Evolutionary conservation across 2,888 invertebrate genomes (phyloP), one percentile per base, ranked within the genome.

Genomic region (Perizoma flavofasciatum): DNA sequence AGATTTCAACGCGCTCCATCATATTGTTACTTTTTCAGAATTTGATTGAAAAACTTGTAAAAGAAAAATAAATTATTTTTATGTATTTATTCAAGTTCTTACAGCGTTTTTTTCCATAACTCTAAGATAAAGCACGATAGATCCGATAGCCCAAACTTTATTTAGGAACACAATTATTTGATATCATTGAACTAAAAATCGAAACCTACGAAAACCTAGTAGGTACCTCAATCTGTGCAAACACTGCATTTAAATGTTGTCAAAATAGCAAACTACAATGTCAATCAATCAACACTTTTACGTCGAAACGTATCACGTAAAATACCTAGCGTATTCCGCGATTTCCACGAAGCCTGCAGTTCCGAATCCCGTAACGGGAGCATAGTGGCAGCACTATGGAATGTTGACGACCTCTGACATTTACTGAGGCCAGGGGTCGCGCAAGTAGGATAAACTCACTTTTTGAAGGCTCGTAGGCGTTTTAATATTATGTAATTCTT

Each of bases 401-500:
- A 56, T 65, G 67, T 65, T 68, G 67, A 41, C 66, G 74, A 76
- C 73, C 77, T 59, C 73, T 78, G 78, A 74, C 77, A 77, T 76
- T 75, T 74, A 54, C 55, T 65, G 71, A 69, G 72, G 74, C 65
- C 77, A 73, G 72, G 63, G 73, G 69, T 59, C 59, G 59, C 53
- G 45, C 45, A 63, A 66, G 56, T 61, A 59, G 68, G 58, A 63
- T 59, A 59, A 63, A 67, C 57, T 63, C 60, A 58, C 66, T 61
- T 62, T 66, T 63, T 61, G 59, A 59, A 59, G 55, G 52, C 57
- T 61, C 9, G 44, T n/a, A 47, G 33, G 47, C 43, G 34, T 49
- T 54, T 54, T 57, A 37, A 44, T 51, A 48, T 55, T 61, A 48
- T 54, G 54, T 51, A 54, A 56, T 33, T 45, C 8, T 11, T 45